Base-by-base conservation (phyloP, 2,888 invertebrate species). In the Alviniconcha strummeri region DNA sequence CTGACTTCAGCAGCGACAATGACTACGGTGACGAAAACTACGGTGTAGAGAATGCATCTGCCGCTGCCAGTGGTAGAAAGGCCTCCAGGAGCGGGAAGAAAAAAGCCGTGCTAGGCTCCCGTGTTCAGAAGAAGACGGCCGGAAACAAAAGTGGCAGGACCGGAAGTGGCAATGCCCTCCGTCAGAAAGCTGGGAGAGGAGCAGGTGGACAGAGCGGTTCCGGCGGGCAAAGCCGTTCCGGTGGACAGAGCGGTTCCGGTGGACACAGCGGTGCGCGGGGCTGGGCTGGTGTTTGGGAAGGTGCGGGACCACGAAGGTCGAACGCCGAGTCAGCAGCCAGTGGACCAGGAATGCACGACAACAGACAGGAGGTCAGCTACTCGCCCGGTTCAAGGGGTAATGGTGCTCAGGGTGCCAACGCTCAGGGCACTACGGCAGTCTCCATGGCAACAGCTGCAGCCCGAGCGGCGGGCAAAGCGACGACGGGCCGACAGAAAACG, bases 111-210 rank as follows among this genome's bases (percentile, higher is more conserved):
- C 57, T 77, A n/a, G 57, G 76, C 57, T 19, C 76, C 4, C 19
- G 19, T 19, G 76, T 17, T 17, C 56, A 57, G 57, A 77, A 77
- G 19, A 56, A 57, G 19, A 57, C 76, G 7, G 76, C 76, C 2
- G 76, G 76, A n/a, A 76, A 76, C 56, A 76, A 76, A 56, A 76
- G 56, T 57, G 76, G 76, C 8, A 55, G 56, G n/a, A n/a, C 19
- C 7, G 76, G 56, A 54, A 75, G 74, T 19, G 76, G 56, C 57
- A 56, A 19, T 36, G 36, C 36, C 57, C 54, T 19, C 11, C 56
- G 19, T 4, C 5, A 57, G 11, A n/a, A 57, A 11, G 57, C 54
- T 19, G 76, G 57, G 19, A 36, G n/a, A 19, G 11, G 57, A 57
- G 8, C 19, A 54, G 19, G 56, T 11, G 8, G 76, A 13, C 76